Evolutionary conservation across 2,797 vertebrate genomes (phyloP), one percentile per base, ranked within the genome.

Genomic region (Pseudocheirus occidentalis): DNA sequence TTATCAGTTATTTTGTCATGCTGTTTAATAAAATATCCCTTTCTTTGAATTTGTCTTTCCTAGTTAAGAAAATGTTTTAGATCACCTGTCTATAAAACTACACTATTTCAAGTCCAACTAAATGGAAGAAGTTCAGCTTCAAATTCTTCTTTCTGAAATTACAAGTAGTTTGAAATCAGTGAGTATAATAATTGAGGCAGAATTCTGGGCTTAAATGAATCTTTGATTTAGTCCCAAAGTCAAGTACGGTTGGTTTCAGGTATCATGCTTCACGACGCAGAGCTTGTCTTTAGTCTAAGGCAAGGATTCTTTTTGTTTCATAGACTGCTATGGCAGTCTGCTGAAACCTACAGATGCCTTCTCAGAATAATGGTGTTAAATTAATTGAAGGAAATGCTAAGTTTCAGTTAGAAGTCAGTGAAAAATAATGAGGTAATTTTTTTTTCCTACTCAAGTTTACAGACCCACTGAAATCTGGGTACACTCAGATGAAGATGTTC

Each of bases 161-260:
- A 40, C 62, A 73, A 73, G 62, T 21, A 40, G 16, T 73, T 73
- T 40, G 14, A 73, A n/a, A 40, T n/a, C 62, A 73, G 18, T 92
- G 24, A 0, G 18, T 56, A 28, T 55, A 50, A n/a, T 62, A n/a
- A 66, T 93, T 96, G 90, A 55, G 73, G 12, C 52, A 58, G 55
- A 90, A 54, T 56, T 95, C 92, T 91, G 24, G 90, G 10, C 91
- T 94, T 93, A 87, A 94, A 58, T 55, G 31, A 34, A 50, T 31
- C 90, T 0, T 1, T 16, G 5, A n/a, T 93, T 90, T 59, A 66
- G 55, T 16, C 55, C 55, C 91, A 95, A 95, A 40, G 2, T 87
- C 28, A 92, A 18, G 31, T 40, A 54, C 24, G 7, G 31, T 57
- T 24, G 81, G 66, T 90, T 90, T 93, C 52, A 10, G 11, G 34